Evolutionary conservation across 2,797 vertebrate species (phyloP).

Genomic region (Urosaurus nigricauda): DNA sequence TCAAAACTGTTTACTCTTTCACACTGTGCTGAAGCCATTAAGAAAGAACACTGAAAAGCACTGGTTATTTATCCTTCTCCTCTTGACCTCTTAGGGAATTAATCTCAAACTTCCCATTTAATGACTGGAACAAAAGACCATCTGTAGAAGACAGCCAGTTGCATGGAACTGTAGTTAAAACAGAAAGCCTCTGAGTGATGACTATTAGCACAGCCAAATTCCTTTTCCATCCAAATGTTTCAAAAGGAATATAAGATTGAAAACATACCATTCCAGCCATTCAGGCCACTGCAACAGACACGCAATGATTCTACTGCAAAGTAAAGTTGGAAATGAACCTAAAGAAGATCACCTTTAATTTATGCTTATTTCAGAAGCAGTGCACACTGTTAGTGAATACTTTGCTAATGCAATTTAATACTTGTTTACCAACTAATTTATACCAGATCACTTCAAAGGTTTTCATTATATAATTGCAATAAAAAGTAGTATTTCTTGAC

Average conservation of each 20-base stretch:
- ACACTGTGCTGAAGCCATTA: conserved; percentile 81
- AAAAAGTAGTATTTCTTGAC: neutral
- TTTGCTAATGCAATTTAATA: neutral
- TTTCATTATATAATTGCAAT: neutral
- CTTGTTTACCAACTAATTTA: neutral
- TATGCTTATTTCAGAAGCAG: conserved; percentile 12
- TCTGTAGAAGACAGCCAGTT: conserved; percentile 67
- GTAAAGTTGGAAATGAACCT: conserved; percentile 37
- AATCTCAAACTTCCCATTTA: conserved; percentile 81
- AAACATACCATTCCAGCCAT: conserved; percentile 49
- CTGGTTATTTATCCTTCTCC: conserved; percentile 78
- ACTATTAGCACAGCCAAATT: conserved; percentile 62
- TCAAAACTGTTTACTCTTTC: conserved; percentile 84
- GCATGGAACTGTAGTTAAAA: conserved; percentile 67
- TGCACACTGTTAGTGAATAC: conserved; percentile 36
- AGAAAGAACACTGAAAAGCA: conserved; percentile 70
- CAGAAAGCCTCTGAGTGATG: conserved; percentile 56
- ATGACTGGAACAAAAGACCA: conserved; percentile 74
- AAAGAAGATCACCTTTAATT: conserved; percentile 42
- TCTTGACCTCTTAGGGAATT: conserved; percentile 80
- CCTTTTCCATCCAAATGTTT: neutral
- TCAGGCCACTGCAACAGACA: conserved; percentile 33
- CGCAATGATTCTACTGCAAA: conserved; percentile 43
- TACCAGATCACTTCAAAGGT: neutral
- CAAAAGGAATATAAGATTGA: conserved; percentile 55